These are phyloP conservation scores for Rhabdomys dilectus DNA, from an alignment of 2,113 vertebrate species.

Conservation along the genomic window DNA sequence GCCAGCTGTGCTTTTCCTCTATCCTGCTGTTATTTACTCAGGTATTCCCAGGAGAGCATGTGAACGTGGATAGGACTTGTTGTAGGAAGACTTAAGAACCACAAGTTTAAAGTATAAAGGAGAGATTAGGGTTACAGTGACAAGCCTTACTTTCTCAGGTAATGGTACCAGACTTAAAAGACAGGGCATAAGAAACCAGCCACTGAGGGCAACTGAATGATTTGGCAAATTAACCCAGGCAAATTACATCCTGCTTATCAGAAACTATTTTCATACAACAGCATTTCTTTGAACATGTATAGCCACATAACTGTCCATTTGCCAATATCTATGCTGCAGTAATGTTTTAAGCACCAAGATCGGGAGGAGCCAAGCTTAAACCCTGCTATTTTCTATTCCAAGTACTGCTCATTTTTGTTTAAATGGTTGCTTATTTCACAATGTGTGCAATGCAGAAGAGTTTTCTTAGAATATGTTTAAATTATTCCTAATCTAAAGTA, in stretches of 20 bases:
- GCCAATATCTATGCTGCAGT: background rate
- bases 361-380: background rate
- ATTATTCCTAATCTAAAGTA: constrained; percentile 67
- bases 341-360: constrained; percentile 27
- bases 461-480: constrained; percentile 70
- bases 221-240: background rate
- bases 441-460: background rate
- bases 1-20: background rate
- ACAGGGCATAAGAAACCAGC: background rate
- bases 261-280: background rate
- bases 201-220: background rate
- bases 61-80: background rate
- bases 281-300: background rate
- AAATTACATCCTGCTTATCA: constrained; percentile 1
- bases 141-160: background rate
- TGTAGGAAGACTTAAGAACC: background rate
- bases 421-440: constrained; percentile 36
- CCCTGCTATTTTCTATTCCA: background rate
- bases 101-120: background rate
- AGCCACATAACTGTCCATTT: background rate
- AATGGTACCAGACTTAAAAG: background rate
- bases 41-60: background rate
- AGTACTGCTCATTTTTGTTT: background rate
- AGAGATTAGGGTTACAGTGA: background rate
- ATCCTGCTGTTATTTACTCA: background rate